Conservation (phyloP, 2,888 invertebrate species). For the Chorisops tibialis region DNA sequence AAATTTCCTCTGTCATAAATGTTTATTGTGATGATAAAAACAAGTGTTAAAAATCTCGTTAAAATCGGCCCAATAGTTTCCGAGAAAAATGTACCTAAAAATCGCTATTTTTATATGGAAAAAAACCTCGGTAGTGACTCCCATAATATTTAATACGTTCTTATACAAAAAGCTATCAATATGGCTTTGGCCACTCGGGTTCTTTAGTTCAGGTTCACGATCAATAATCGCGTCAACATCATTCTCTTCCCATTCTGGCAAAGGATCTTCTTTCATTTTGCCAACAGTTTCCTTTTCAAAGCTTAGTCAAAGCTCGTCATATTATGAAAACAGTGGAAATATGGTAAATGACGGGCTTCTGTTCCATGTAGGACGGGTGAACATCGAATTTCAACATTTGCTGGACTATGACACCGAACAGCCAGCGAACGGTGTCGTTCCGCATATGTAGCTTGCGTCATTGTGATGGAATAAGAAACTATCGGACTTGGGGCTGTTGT, state of each 20-base stretch:
- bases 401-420: conserved; percentile 81
- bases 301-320: conserved; percentile 24
- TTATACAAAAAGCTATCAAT: too few relatives aligned
- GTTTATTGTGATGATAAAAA: too few relatives aligned
- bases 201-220: background rate
- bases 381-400: conserved; percentile 37
- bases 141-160: too few relatives aligned
- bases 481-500: conserved; percentile 61
- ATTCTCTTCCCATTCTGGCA: conserved; percentile 3
- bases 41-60: too few relatives aligned
- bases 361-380: conserved; percentile 11
- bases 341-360: conserved; percentile 18
- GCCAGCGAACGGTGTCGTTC: conserved; percentile 87
- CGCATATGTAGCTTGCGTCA: conserved; percentile 71
- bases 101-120: too few relatives aligned
- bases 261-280: conserved; percentile 20
- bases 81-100: too few relatives aligned
- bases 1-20: too few relatives aligned
- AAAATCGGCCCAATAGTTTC: too few relatives aligned
- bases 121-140: too few relatives aligned
- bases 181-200: too few relatives aligned
- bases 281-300: background rate
- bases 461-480: conserved; percentile 91
- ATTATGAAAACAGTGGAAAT: conserved; percentile 19
- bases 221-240: conserved; percentile 4